Evolutionary conservation across 2,113 vertebrate genomes (phyloP).

Genomic region (Micronycteris hirsuta): DNA sequence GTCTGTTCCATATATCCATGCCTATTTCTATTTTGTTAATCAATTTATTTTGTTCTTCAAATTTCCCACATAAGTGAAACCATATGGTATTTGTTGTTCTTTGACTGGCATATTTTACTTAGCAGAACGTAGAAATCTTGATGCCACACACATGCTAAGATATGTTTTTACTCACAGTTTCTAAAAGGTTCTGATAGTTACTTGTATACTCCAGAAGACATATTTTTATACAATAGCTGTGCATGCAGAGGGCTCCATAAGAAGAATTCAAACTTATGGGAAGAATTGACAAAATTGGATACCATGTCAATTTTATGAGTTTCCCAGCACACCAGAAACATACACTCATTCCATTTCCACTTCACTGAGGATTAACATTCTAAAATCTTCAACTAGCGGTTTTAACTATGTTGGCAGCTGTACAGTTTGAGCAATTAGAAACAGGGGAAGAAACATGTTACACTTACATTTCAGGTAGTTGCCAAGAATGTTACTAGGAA

Average conservation of each 20-base stretch:
- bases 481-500: not conserved
- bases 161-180: not conserved
- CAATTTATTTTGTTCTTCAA: too few species aligned
- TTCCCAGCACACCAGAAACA: not conserved
- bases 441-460: not conserved
- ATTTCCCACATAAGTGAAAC: too few species aligned
- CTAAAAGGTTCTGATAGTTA: not conserved
- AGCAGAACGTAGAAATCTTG: not conserved
- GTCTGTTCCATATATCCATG: too few species aligned
- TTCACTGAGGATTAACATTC: not conserved
- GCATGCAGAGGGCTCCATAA: not conserved
- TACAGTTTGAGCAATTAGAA: not conserved
- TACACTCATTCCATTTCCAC: not conserved
- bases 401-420: not conserved
- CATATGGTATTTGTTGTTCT: too few species aligned
- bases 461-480: not conserved
- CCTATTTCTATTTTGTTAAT: too few species aligned
- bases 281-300: not conserved
- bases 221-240: not conserved
- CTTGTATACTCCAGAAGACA: not conserved
- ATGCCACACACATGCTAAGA: not conserved
- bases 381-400: not conserved
- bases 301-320: not conserved
- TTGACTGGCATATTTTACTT: too few species aligned
- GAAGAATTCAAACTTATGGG: not conserved